Evolutionary conservation across 2,797 vertebrate species (phyloP), one percentile per base, ranked within the genome.

Genomic region (Dicrostonyx torquatus): DNA sequence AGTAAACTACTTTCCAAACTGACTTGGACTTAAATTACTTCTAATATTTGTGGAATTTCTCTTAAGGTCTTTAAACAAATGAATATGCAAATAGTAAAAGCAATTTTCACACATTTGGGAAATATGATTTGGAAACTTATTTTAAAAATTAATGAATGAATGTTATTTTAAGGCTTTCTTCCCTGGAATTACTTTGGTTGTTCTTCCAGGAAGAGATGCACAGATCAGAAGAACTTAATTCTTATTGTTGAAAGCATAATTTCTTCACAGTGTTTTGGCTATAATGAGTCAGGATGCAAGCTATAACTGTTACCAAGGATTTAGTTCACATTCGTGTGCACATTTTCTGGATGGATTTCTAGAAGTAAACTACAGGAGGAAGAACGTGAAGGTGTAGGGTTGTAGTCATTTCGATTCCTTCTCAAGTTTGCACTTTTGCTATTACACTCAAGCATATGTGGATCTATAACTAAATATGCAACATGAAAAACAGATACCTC

Each of bases 31-130:
- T n/a, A 22, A 87, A 12, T 89, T 72, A 73, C 12, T 55, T 8
- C 22, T 90, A 90, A 76, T 48, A 90, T 87, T 64, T 72, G 77
- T 94, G 24, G 3, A 64, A 86, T 75, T 88, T 90, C 68, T 91
- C 68, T 91, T 72, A 22, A 88, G 43, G 11, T 72, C 34, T 94
- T 87, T 87, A 88, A 92, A 68, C 17, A 43, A 87, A 55, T 68
- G 40, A 94, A 64, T 83, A 22, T 75, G 37, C 5, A 22, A 55
- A 34, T 60, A 82, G 88, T 66, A 64, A 40, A 40, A 31, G 14
- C 10, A 73, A 20, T 76, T 93, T 89, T 80, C 37, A 58, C 24
- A 55, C 4, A 73, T 82, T 87, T 82, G 37, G 10, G 24, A 82
- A 68, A n/a, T 76, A 68, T 43, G 40, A 34, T 58, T 73, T 93